These are phyloP conservation scores for Phrynosoma blainvillii DNA, from an alignment of 2,113 vertebrate species.

Conservation along the genomic window DNA sequence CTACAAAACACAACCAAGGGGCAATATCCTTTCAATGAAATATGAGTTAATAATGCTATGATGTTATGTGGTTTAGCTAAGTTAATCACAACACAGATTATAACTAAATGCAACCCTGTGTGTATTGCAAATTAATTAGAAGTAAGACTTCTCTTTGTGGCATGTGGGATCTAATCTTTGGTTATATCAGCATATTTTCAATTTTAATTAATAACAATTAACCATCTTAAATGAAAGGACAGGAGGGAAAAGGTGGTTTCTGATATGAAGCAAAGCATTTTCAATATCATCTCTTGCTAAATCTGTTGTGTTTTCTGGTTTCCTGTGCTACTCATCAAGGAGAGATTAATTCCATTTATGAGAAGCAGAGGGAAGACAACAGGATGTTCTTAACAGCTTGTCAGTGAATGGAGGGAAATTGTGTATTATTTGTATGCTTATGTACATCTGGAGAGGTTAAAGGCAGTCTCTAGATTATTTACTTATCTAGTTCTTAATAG, in stretches of 20 bases:
- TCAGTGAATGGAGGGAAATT: conserved; percentile 57
- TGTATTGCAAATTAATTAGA: conserved; percentile 70
- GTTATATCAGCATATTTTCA: conserved; percentile 59
- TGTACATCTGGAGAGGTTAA: conserved; percentile 43
- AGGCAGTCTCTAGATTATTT: conserved; percentile 1
- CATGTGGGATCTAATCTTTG: conserved; percentile 57
- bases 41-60: conserved; percentile 66
- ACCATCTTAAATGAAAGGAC: conserved; percentile 51
- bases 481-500: conserved; percentile 33
- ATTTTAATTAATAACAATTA: conserved; percentile 69
- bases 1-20: conserved; percentile 53
- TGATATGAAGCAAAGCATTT: conserved; percentile 38
- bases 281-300: conserved; percentile 51
- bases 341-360: conserved; percentile 61
- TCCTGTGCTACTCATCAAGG: conserved; percentile 55
- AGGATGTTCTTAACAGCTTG: conserved; percentile 63
- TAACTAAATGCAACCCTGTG: conserved; percentile 65
- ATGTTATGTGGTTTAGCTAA: conserved; percentile 43
- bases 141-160: conserved; percentile 45
- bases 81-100: conserved; percentile 58
- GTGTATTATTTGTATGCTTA: conserved; percentile 62
- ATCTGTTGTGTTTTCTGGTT: conserved; percentile 53
- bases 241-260: conserved; percentile 27
- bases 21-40: conserved; percentile 69
- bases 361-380: conserved; percentile 48